Evolutionary conservation across 1,140 invertebrate species (phyloP), one percentile per base, ranked within the genome.

Genomic region (Daktulosphaira vitifoliae): DNA sequence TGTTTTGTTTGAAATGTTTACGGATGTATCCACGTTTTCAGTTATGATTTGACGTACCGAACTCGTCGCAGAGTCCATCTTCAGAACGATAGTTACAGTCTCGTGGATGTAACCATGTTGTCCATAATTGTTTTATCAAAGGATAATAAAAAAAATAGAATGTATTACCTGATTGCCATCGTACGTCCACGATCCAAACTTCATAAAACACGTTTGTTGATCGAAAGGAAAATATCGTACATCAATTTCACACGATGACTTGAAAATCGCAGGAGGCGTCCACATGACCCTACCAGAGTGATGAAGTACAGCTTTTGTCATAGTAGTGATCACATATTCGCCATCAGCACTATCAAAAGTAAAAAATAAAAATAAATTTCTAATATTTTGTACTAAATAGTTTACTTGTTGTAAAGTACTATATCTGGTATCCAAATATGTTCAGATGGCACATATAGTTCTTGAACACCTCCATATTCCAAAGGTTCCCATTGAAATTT

Each of bases 121-220:
- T n/a, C n/a, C n/a, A n/a, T n/a, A n/a, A n/a, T n/a, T n/a, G n/a
- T n/a, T n/a, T n/a, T n/a, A n/a, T n/a, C n/a, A n/a, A n/a, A n/a
- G n/a, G n/a, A n/a, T n/a, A n/a, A n/a, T n/a, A n/a, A n/a, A n/a
- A n/a, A n/a, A n/a, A n/a, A n/a, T n/a, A n/a, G n/a, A n/a, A n/a
- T n/a, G n/a, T n/a, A n/a, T 71, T 78, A 94, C 87, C 82, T 93
- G 88, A 76, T 89, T 88, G 48, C 93, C 93, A 72, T 98, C 94
- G 74, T 98, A 98, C 2, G 92, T 96, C 96, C 96, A 99, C 0
- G 92, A 96, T 4, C 95, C 96, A 72, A 96, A 96, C 69, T 94
- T 95, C 85, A 96, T 89, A 75, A 92, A 91, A 76, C 92, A 96
- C 0, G 88, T 91, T 75, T 98, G 96, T 71, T 96, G 88, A 78